Base-by-base conservation (phyloP, 1,140 invertebrate genomes). In the Liolophura sinensis region DNA sequence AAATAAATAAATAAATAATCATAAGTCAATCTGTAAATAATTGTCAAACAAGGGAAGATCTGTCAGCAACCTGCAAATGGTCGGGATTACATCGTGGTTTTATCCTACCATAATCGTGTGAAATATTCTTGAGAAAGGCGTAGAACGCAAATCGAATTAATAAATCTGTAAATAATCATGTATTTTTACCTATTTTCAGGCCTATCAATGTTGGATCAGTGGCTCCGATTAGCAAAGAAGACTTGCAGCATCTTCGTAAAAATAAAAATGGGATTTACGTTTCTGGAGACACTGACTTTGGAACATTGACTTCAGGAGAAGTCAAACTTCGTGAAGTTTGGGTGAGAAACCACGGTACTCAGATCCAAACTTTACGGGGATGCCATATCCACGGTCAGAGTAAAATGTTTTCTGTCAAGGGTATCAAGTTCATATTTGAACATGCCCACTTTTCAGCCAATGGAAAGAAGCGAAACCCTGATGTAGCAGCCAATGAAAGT, bases 221-320 rank as follows among this genome's bases (percentile, higher is more conserved):
- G 9, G 31, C 31, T 40, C 31, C 31, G 9, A 40, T 40, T 9
- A 40, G 31, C 27, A 56, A 54, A 16, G 50, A 60, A n/a, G 73
- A 69, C 46, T 24, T 71, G 20, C 25, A 68, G 24, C 60, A 73
- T 15, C 65, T 75, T 18, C 63, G 64, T 15, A 60, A 62, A 65
- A 63, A 73, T 52, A 75, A 75, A 52, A 54, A 71, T 48, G 71
- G 71, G 40, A 70, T 75, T 22, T 55, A 51, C 60, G 60, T 75
- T 4, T 64, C 57, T 31, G 60, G 49, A 16, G 57, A 68, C 16
- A 61, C 64, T 46, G 67, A 75, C 51, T 68, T 71, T 55, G 67
- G 65, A 1, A 24, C 67, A 24, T 25, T 73, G 5, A 51, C 64
- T n/a, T 20, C 60, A 22, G 71, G 68, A 24, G 56, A 67, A 20